Evolutionary conservation across 1,140 invertebrate genomes (phyloP).

Genomic region (Coptotermes formosanus): DNA sequence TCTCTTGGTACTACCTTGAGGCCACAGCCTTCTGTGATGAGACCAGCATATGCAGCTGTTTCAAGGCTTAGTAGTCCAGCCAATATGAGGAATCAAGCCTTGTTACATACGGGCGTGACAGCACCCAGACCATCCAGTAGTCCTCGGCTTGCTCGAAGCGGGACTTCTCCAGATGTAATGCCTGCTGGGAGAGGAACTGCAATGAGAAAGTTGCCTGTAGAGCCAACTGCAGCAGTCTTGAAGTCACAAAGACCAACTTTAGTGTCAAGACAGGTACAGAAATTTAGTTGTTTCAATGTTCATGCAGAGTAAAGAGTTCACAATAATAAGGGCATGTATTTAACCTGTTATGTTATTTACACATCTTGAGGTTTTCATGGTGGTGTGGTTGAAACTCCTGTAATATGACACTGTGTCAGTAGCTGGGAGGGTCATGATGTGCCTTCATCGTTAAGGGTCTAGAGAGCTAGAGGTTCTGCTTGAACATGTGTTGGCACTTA

Average conservation of each 20-base stretch:
- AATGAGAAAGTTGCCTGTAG: neutral
- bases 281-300: no score
- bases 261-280: slow-evolving; percentile 16
- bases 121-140: neutral
- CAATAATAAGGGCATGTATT: neutral
- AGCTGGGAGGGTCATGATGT: no score
- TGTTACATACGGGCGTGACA: neutral
- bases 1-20: neutral
- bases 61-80: slow-evolving; percentile 24
- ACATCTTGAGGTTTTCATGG: neutral
- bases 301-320: no score
- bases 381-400: no score
- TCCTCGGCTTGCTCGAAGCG: slow-evolving; percentile 28
- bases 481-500: no score
- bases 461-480: no score
- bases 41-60: slow-evolving; percentile 23
- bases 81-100: neutral
- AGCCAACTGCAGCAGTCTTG: neutral
- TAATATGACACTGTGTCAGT: no score
- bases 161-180: slow-evolving; percentile 26
- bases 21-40: neutral
- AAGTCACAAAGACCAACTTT: slow-evolving; percentile 1
- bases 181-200: neutral
- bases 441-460: no score
- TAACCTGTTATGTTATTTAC: neutral